Conservation (phyloP, 2,113 vertebrate genomes). For the Dolichotis patagonum region DNA sequence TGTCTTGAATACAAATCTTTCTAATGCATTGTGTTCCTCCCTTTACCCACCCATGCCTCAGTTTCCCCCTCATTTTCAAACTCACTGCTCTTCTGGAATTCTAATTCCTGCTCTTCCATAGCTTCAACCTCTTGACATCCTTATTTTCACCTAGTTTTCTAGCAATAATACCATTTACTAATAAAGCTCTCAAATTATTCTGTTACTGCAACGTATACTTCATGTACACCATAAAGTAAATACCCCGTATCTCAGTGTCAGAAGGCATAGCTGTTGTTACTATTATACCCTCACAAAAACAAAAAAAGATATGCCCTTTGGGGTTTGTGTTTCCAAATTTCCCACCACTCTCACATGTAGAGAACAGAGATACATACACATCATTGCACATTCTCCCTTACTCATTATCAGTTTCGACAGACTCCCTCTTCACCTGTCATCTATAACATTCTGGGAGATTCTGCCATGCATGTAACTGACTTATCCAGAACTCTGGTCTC, state of each 20-base stretch:
- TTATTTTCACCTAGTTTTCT: neutral
- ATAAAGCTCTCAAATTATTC: neutral
- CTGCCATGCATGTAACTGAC: neutral
- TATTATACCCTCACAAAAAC: neutral
- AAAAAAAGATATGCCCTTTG: neutral
- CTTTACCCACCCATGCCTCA: neutral
- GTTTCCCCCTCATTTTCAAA: neutral
- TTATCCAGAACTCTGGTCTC: neutral
- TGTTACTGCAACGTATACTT: neutral
- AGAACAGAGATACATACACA: neutral
- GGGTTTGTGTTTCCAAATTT: neutral
- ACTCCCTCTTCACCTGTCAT: neutral
- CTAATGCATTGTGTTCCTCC: neutral
- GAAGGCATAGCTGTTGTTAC: neutral
- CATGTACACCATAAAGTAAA: neutral
- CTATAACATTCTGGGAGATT: neutral
- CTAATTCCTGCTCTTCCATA: neutral
- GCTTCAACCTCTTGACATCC: neutral
- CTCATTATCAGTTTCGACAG: neutral
- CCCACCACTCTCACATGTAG: neutral
- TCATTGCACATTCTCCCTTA: rapidly evolving
- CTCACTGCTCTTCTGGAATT: neutral
- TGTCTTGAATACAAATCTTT: neutral
- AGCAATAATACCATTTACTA: neutral
- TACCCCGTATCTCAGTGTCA: neutral